phyloP scores from a whole-genome alignment of 1,140 invertebrate species.

The Cotesia glomerata region DNA sequence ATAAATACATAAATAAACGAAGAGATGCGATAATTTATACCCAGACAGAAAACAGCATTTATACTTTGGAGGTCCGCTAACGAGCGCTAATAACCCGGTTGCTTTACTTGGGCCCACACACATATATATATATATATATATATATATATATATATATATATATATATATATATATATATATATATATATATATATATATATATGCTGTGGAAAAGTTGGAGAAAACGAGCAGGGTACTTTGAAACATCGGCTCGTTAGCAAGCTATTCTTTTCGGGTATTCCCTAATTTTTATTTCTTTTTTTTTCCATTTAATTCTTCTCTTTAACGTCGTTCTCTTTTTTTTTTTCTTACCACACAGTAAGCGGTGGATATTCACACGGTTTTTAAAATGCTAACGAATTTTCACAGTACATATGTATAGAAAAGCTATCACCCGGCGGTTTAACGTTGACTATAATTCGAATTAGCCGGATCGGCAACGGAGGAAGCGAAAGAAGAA shows the following conservation, averaged over 20 bases:
- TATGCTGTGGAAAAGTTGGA: background rate
- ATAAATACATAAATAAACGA: background rate
- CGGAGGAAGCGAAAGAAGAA: background rate
- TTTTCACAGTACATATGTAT: conserved; percentile 8
- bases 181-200: background rate
- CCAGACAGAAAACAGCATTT: conserved; percentile 26
- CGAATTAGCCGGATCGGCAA: background rate
- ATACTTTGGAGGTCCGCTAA: conserved; percentile 27
- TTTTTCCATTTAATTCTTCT: background rate
- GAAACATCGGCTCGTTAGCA: conserved; percentile 32
- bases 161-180: background rate
- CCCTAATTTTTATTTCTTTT: background rate
- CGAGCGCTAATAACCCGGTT: conserved; percentile 30
- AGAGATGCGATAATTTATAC: conserved; percentile 23
- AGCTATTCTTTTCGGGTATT: conserved; percentile 25
- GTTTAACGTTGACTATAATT: background rate
- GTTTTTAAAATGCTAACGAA: conserved; percentile 32
- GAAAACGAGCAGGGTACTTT: conserved; percentile 24
- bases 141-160: conserved; percentile 14
- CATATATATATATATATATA: too few relatives aligned
- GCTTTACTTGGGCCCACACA: background rate
- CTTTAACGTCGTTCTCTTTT: background rate
- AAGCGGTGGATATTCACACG: background rate
- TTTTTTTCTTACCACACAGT: background rate
- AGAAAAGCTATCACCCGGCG: background rate